Evolutionary conservation across 2,113 vertebrate species (phyloP), one percentile per base, ranked within the genome.

Genomic region (Turnix velox): DNA sequence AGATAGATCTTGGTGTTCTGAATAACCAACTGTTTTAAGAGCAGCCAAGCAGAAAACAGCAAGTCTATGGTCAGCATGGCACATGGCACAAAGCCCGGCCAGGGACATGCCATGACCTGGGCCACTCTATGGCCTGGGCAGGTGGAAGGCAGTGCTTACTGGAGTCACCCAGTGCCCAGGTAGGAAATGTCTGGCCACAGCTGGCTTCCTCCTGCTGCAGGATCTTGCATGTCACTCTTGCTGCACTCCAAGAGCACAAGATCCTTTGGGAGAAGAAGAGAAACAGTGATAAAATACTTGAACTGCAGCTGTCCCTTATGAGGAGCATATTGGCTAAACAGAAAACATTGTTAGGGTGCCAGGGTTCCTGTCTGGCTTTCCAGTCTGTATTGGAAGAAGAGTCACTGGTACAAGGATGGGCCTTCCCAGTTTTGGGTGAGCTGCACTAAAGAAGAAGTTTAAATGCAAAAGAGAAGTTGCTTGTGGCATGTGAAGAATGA

Each of bases 121-220:
- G 66, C 77, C 17, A 2, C 6, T 8, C 46, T 0, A 9, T 16
- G 31, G 62, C 54, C 49, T 6, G 37, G 52, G 33, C 42, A 71
- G 67, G 79, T 5, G 4, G 61, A n/a, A 35, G 0, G 0, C 40
- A 0, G 0, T 12, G 55, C 27, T 62, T 58, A 57, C n/a, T 0
- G 0, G 35, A 27, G 76, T 63, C 59, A n/a, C 42, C 25, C 78
- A 2, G 24, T 0, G 0, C 18, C 28, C 37, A 14, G 52, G 20
- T 8, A 40, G 69, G 42, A 84, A 39, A 82, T 49, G 15, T 52
- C 61, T 52, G 84, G 52, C 27, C 14, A 3, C 28, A 55, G 18
- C 18, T n/a, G 37, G 1, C 61, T 43, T 40, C 39, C 57, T 92
- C 4, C 79, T 86, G 83, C 83, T 86, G 91, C 72, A 73, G 72